phyloP scores from a whole-genome alignment of 2,888 invertebrate genomes.

The Deroplatys truncata region DNA sequence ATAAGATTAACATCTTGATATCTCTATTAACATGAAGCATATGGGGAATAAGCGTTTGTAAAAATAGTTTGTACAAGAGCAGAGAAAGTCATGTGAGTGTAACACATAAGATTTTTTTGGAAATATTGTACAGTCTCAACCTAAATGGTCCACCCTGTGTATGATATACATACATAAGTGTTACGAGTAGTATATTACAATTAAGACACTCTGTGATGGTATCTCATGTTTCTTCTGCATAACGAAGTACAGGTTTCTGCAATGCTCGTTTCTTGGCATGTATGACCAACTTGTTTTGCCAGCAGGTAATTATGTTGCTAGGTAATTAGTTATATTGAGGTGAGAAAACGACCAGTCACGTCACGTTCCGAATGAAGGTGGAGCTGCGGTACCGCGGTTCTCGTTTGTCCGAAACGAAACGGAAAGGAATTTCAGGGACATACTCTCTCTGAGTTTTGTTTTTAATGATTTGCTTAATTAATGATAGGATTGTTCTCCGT shows the following conservation, averaged over 20 bases:
- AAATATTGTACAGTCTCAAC: too few relatives aligned
- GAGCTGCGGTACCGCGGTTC: neutral
- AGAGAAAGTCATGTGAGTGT: too few relatives aligned
- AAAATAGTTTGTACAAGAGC: too few relatives aligned
- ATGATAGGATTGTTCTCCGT: neutral
- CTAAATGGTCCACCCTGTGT: too few relatives aligned
- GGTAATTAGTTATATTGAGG: neutral
- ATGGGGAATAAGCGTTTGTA: too few relatives aligned
- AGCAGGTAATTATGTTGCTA: neutral
- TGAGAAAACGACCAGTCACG: neutral
- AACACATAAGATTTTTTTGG: too few relatives aligned
- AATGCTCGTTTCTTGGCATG: neutral
- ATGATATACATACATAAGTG: too few relatives aligned
- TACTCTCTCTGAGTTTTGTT: neutral
- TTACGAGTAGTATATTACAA: too few relatives aligned
- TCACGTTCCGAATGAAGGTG: neutral
- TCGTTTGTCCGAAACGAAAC: neutral
- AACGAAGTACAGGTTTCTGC: neutral
- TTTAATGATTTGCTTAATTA: neutral
- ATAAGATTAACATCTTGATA: too few relatives aligned
- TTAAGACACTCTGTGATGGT: too few relatives aligned
- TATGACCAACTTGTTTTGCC: neutral
- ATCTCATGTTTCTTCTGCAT: too few relatives aligned
- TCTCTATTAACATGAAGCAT: too few relatives aligned
- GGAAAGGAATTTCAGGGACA: neutral